Evolutionary conservation across 2,113 vertebrate genomes (phyloP).

Genomic region (Bothrops jararaca): DNA sequence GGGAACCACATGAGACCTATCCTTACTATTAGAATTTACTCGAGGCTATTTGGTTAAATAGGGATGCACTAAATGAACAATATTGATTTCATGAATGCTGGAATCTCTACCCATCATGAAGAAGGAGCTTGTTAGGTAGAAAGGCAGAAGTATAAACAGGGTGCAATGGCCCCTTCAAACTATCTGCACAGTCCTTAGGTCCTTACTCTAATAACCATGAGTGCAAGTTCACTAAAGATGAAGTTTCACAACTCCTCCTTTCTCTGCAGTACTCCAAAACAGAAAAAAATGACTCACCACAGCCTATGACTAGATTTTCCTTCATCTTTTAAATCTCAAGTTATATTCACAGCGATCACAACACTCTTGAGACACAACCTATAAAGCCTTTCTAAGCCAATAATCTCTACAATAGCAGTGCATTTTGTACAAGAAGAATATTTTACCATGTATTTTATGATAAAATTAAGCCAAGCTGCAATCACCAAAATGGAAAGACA

Average conservation of each 20-base stretch:
- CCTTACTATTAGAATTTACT: background rate
- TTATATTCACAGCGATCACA: slow-evolving; percentile 45
- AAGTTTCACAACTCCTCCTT: background rate
- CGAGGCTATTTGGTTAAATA: background rate
- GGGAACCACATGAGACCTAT: background rate
- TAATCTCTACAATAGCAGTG: slow-evolving; percentile 27
- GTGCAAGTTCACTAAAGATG: background rate
- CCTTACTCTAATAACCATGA: background rate
- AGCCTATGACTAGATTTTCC: background rate
- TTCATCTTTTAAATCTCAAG: slow-evolving; percentile 34
- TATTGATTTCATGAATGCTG: background rate
- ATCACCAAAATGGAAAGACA: slow-evolving; percentile 51
- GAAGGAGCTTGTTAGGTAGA: background rate
- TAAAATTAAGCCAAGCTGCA: slow-evolving; percentile 53
- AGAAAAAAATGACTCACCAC: background rate
- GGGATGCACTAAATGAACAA: background rate
- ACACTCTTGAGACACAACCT: slow-evolving; percentile 30
- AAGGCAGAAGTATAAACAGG: background rate
- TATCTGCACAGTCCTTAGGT: background rate
- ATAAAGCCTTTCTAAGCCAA: slow-evolving; percentile 44
- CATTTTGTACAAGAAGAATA: slow-evolving; percentile 47
- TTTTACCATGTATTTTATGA: slow-evolving; percentile 59
- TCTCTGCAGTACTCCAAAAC: background rate
- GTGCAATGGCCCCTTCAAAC: background rate
- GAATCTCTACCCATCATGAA: background rate